Conservation (phyloP, 2,888 invertebrate species). For the Lasioglossum leucozonium region DNA sequence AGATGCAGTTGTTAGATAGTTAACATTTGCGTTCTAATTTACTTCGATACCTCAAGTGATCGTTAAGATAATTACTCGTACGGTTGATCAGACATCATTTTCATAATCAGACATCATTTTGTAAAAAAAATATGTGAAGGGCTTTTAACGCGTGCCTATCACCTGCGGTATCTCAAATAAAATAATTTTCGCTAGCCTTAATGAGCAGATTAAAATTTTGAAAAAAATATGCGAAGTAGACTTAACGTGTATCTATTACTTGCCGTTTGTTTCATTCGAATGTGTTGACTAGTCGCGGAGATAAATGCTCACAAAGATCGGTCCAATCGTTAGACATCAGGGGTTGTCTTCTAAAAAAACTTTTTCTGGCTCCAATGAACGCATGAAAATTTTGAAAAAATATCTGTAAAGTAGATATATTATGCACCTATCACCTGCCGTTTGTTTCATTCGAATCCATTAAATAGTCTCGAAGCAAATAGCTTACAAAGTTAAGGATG, state of each 20-base stretch:
- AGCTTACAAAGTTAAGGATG: background rate
- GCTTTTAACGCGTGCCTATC: background rate
- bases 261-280: background rate
- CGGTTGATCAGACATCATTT: background rate
- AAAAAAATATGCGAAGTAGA: background rate
- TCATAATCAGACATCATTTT: no score
- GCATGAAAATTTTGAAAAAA: background rate
- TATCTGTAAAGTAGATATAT: background rate
- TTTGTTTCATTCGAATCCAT: background rate
- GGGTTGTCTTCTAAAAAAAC: background rate
- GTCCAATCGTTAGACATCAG: background rate
- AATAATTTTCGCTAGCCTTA: background rate
- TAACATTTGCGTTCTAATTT: background rate
- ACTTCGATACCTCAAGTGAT: background rate
- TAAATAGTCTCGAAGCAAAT: background rate
- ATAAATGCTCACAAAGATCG: no score
- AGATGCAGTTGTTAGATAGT: background rate
- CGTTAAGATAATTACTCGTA: background rate
- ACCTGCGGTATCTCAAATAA: no score
- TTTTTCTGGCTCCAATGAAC: background rate
- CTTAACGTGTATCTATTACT: accelerated
- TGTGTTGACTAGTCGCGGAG: background rate
- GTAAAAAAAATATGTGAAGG: background rate
- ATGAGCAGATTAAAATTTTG: background rate
- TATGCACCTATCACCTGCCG: background rate